Evolutionary conservation across 1,140 invertebrate species (phyloP), one percentile per base, ranked within the genome.

Genomic region (Reticulitermes speratus): DNA sequence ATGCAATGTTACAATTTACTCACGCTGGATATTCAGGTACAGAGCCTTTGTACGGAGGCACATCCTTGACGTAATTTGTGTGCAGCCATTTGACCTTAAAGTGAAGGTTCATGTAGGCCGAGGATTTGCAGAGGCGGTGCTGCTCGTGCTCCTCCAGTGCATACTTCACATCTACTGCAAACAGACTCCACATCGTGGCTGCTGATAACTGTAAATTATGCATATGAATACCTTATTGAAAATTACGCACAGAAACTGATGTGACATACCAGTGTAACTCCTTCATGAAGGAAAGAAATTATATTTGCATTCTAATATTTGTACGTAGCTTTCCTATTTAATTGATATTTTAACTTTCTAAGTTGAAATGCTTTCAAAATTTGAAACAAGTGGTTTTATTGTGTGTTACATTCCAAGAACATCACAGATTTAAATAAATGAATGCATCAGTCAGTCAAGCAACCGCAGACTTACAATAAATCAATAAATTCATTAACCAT

Each of bases 61-160:
- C 96, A 90, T 99, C 98, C 90, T 97, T 97, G n/a, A 99, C 98
- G 92, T 99, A 99, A 90, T 99, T 99, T 88, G 97, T 98, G 91
- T 99, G 98, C 85, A 99, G 93, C 97, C 98, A 99, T 93, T 99
- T 99, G 21, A 99, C 97, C 93, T 98, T 98, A 92, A 99, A 99
- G 91, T 99, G 99, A 16, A 99, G 93, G 91, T 99, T 99, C 98
- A 99, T 99, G 90, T 99, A 99, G 84, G 97, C 97, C 69, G 98
- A 98, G 89, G 98, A 99, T 92, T 98, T 99, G 93, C 98, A 99
- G 3, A 97, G 93, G 86, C 98, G 93, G 90, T 97, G 96, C 89
- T 98, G 96, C 91, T 99, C 98, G 90, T 99, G 99, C 90, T 99
- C 99, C 92, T 99, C 97, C 52, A 99, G 92, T 12, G 98, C 98